Conservation (phyloP, 2,888 invertebrate species). For the Taphrorychus bicolor region DNA sequence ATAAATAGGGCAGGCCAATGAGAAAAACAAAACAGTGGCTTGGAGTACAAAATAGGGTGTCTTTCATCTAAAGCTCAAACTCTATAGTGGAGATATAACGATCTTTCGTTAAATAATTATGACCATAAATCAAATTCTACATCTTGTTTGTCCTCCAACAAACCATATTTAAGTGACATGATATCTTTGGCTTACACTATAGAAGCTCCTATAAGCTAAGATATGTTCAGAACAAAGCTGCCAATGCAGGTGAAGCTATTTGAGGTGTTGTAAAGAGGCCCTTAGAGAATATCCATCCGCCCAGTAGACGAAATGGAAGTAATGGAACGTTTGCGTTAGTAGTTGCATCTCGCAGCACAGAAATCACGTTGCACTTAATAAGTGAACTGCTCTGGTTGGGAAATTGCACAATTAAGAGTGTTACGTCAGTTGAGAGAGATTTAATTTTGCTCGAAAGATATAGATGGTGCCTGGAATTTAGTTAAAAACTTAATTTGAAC, state of each 20-base stretch:
- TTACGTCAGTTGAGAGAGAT: conserved; percentile 34
- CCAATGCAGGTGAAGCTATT: background rate
- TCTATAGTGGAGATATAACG: no score
- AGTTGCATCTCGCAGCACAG: conserved; percentile 35
- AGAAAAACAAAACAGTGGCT: no score
- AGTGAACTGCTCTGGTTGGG: conserved; percentile 37
- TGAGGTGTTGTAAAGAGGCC: conserved; percentile 12
- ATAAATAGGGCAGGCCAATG: no score
- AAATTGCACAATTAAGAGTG: conserved; percentile 37
- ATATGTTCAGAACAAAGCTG: background rate
- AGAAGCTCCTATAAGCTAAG: background rate
- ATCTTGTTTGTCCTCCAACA: background rate
- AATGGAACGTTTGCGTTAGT: conserved; percentile 35
- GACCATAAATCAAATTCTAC: no score
- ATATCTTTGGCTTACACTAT: background rate
- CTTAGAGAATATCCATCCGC: conserved; percentile 22
- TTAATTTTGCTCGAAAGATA: conserved; percentile 26
- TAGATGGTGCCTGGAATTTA: no score
- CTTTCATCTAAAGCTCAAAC: no score
- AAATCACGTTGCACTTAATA: conserved; percentile 40
- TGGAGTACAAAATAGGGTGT: no score
- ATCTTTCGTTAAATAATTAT: no score
- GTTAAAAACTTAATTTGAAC: background rate
- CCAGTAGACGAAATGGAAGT: no score
- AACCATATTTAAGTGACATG: background rate